phyloP scores from a whole-genome alignment of 2,888 invertebrate genomes.

The Agapetus fuscipes region DNA sequence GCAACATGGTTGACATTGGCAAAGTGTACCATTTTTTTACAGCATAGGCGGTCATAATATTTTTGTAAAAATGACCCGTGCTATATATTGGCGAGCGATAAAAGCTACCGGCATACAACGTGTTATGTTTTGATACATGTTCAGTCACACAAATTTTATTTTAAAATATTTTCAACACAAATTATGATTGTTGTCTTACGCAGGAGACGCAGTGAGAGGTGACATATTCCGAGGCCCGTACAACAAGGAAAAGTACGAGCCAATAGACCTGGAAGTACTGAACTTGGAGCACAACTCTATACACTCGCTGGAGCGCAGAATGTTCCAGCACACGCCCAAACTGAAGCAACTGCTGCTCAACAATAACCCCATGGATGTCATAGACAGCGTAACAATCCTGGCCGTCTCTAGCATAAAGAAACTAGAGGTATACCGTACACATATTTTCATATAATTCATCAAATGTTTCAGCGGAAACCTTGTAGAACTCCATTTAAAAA shows the following conservation, averaged over 20 bases:
- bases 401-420: conserved; percentile 45
- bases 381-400: conserved; percentile 50
- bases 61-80: no score
- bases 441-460: conserved; percentile 15
- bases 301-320: conserved; percentile 47
- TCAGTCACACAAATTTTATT: no score
- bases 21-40: no score
- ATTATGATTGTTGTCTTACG: conserved; percentile 6
- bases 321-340: conserved; percentile 56
- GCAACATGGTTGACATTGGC: no score
- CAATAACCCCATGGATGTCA: conserved; percentile 49
- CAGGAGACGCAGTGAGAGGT: conserved; percentile 51
- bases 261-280: conserved; percentile 48
- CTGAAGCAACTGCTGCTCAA: conserved; percentile 50
- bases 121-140: no score
- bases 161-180: not conserved
- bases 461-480: conserved; percentile 17
- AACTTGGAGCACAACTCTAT: conserved; percentile 56
- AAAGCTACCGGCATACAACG: no score
- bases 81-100: no score
- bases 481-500: no score
- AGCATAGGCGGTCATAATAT: not conserved
- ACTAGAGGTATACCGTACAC: conserved; percentile 39
- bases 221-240: conserved; percentile 61
- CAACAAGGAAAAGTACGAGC: conserved; percentile 43